Evolutionary conservation across 2,888 invertebrate genomes (phyloP).

Genomic region (Panopea generosa): DNA sequence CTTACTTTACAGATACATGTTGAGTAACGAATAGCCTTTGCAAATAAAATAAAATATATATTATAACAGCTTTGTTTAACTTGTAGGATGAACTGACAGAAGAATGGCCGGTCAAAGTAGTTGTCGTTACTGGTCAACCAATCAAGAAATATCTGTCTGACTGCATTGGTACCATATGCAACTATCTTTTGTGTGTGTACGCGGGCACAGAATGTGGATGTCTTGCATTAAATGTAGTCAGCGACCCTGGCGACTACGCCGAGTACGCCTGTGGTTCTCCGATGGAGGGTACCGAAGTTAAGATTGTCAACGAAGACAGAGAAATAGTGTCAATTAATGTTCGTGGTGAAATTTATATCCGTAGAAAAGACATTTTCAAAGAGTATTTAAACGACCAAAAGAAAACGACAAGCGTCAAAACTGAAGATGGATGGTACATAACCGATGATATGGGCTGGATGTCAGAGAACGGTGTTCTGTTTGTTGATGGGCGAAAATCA

Average conservation of each 20-base stretch:
- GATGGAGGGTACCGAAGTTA: conserved; percentile 1
- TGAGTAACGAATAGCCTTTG: too few relatives aligned
- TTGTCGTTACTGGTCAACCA: conserved; percentile 28
- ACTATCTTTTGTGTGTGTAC: conserved; percentile 6
- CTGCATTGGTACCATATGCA: conserved; percentile 20
- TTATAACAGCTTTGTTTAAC: background rate
- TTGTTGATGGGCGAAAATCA: background rate
- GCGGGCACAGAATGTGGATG: conserved; percentile 24
- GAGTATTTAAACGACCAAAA: conserved; percentile 29
- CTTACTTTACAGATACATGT: too few relatives aligned
- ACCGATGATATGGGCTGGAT: conserved; percentile 27
- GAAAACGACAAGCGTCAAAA: conserved; percentile 10
- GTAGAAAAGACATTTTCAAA: conserved; percentile 9
- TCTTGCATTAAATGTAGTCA: background rate
- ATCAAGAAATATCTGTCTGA: conserved; percentile 7
- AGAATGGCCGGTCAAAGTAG: background rate
- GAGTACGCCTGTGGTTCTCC: background rate
- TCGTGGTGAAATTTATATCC: conserved; percentile 22
- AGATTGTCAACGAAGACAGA: conserved; percentile 16
- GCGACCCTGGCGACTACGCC: background rate
- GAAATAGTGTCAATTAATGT: conserved; percentile 12
- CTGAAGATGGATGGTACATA: conserved; percentile 32
- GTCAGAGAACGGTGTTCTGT: background rate
- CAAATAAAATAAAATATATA: too few relatives aligned
- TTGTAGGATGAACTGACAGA: background rate